A percentile compares a stretch with the other conserved stretches of the same genome.
phyloP scores from a whole-genome alignment of 2,113 vertebrate genomes.

The Percopsis transmontana region DNA sequence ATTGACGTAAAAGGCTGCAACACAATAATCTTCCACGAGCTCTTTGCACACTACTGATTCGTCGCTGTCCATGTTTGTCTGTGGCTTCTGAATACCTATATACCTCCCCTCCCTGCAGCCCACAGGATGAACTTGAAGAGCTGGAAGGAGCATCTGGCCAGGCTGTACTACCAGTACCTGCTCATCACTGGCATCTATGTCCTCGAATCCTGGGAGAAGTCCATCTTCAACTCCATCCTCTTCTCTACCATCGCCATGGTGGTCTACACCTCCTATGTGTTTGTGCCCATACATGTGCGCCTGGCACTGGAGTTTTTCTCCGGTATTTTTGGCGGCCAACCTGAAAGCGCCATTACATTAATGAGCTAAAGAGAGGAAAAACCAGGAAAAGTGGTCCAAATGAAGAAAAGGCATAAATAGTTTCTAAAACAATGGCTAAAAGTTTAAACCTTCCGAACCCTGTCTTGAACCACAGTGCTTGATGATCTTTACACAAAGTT shows the following conservation, averaged over 20 bases:
- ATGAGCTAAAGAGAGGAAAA: conserved; percentile 74
- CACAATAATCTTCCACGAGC: no score
- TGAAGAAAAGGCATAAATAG: background rate
- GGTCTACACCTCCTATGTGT: conserved; percentile 93
- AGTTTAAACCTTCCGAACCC: background rate
- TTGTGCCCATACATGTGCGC: conserved; percentile 90
- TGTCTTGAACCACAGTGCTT: background rate
- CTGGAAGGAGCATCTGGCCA: conserved; percentile 87
- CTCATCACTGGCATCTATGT: conserved; percentile 95
- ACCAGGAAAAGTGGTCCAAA: background rate
- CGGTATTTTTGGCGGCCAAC: conserved; percentile 82
- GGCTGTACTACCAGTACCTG: conserved; percentile 98
- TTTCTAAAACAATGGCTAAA: background rate
- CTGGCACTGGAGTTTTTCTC: conserved; percentile 93
- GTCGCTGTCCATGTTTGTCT: no score
- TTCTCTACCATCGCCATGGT: conserved; percentile 91
- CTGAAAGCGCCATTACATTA: conserved; percentile 73
- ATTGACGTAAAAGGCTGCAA: no score
- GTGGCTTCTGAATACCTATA: no score
- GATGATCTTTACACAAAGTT: conserved; percentile 31
- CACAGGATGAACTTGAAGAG: conserved; percentile 85
- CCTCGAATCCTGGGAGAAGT: conserved; percentile 95
- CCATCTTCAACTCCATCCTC: conserved; percentile 90
- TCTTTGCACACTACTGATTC: no score
- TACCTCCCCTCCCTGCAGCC: background rate